Evolutionary conservation across 2,888 invertebrate species (phyloP).

Genomic region (Sussaba pulchella): DNA sequence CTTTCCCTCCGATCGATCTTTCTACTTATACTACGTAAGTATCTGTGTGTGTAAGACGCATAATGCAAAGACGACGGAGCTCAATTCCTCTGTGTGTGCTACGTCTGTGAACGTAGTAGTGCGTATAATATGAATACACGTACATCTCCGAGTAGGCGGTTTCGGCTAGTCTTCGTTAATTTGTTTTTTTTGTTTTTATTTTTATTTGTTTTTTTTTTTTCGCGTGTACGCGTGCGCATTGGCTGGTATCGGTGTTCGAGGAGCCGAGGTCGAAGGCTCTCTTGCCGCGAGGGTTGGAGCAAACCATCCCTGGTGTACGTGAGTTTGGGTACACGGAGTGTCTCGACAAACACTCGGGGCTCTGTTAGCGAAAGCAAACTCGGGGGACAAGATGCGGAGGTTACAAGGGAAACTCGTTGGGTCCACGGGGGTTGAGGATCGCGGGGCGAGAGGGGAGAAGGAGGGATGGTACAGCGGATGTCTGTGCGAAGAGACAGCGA

Average conservation of each 20-base stretch:
- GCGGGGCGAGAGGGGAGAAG: slow-evolving; percentile 15
- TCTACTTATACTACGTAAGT: background rate
- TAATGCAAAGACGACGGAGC: slow-evolving; percentile 32
- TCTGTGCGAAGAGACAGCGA: slow-evolving; percentile 6
- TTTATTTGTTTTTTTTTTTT: too few species aligned
- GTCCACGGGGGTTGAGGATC: background rate
- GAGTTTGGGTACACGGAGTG: slow-evolving; percentile 65
- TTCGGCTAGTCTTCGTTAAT: slow-evolving; percentile 59
- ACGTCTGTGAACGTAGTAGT: background rate
- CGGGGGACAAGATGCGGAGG: slow-evolving; percentile 57
- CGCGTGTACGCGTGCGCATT: slow-evolving; percentile 52
- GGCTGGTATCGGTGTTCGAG: slow-evolving; percentile 54
- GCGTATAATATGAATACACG: slow-evolving; percentile 11
- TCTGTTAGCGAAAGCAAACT: slow-evolving; percentile 61
- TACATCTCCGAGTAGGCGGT: slow-evolving; percentile 31
- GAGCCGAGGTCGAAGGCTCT: too few species aligned
- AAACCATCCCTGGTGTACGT: slow-evolving; percentile 57
- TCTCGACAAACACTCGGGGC: slow-evolving; percentile 66
- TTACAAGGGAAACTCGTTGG: slow-evolving; percentile 52
- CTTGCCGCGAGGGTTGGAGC: background rate
- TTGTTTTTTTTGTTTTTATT: too few species aligned
- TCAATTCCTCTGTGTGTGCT: background rate
- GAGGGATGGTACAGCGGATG: slow-evolving; percentile 5
- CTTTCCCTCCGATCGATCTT: background rate
- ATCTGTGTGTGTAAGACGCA: slow-evolving; percentile 20